Evolutionary conservation across 92 coral and sea anemone species (phyloP), one percentile per base, ranked within the genome.

Genomic region (Bergia sp.): DNA sequence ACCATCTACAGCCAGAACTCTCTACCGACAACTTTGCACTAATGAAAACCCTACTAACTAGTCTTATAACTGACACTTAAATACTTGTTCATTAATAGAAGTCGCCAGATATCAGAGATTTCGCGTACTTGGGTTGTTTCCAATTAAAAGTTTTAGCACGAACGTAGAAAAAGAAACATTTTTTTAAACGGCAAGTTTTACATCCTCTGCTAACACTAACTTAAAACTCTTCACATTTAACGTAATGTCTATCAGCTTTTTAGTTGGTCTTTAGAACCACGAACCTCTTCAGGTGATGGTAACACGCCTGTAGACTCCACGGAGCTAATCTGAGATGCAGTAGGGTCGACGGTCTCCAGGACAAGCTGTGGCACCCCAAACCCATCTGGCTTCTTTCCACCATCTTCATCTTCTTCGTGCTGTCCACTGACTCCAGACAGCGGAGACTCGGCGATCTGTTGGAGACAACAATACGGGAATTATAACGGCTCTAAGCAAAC

Each of bases 351-450:
- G 7, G 93, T 95, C 66, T 97, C 99, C 41, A 95, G 80, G 73
- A 97, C 90, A 3, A 97, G 83, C 81, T 97, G 98, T 12, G 98
- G 97, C 1, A 97, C 97, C 18, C 99, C 99, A 72, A 93, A 81
- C 15, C 97, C 97, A 76, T 97, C 99, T 42, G 92, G 94, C 76
- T 92, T 94, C 57, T 86, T 84, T 29, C 90, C 94, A 4, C 86
- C 89, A 21, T 92, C 92, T 10, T 97, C 99, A 9, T 97, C 98
- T 2, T 97, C 98, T 15, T 92, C 98, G 38, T 94, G 96, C 20
- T 96, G 96, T 23, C 95, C 98, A 79, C 96, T 94, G 64, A 89
- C 93, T 61, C 92, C 95, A 58, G 98, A 92, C 85, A 95, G 45
- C 3, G 98, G 98, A 7, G 98, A 95, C 75, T 94, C 98, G 12